Conservation (phyloP, 2,888 invertebrate genomes). For the Eupithecia dodoneata region DNA sequence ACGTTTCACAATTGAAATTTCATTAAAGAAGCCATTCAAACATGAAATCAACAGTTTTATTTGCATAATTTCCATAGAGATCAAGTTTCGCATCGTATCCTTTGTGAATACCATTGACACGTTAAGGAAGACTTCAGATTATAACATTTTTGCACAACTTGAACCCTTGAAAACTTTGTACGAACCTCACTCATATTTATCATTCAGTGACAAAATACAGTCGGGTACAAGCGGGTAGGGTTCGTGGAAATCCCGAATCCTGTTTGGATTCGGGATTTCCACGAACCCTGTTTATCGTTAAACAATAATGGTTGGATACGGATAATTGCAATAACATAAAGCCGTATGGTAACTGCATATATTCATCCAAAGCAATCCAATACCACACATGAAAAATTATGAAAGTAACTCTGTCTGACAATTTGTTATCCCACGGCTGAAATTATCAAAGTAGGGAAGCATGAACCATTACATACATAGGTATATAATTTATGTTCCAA, state of each 20-base stretch:
- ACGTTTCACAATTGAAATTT: conserved; percentile 14
- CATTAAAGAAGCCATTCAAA: conserved; percentile 13
- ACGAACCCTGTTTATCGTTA: no score
- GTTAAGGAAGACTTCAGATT: neutral
- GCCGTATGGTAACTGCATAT: neutral
- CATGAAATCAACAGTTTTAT: conserved; percentile 10
- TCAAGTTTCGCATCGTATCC: conserved; percentile 2
- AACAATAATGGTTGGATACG: neutral
- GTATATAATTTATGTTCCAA: neutral
- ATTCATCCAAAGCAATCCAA: neutral
- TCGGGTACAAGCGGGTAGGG: no score
- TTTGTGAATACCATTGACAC: neutral
- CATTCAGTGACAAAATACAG: neutral
- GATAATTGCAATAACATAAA: neutral
- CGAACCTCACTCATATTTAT: neutral
- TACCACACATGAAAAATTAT: neutral
- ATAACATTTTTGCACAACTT: neutral
- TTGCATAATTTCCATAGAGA: conserved; percentile 3
- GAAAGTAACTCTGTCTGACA: neutral
- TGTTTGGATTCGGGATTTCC: no score
- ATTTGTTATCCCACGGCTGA: neutral
- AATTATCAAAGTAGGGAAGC: neutral
- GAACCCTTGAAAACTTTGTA: neutral
- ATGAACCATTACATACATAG: no score
- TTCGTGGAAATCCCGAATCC: neutral